phyloP scores from a whole-genome alignment of 2,888 invertebrate genomes.

The Apeira syringaria region DNA sequence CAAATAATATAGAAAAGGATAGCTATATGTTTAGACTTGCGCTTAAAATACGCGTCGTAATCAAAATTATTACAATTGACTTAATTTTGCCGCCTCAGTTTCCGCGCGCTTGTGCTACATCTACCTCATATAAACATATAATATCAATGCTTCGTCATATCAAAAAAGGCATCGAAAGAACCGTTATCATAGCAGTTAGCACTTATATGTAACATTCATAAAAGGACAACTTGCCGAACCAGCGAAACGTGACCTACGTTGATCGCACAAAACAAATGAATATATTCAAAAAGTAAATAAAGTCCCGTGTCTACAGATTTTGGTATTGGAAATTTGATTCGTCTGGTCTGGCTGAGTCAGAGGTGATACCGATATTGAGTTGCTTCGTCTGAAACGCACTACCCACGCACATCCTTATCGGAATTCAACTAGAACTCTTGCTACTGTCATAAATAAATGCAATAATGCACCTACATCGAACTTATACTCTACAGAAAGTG shows the following conservation, averaged over 20 bases:
- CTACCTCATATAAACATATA: no score
- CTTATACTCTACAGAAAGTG: no score
- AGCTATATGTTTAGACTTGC: no score
- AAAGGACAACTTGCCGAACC: constrained; percentile 1
- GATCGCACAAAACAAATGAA: neutral
- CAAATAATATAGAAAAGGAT: no score
- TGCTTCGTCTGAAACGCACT: neutral
- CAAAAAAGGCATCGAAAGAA: neutral
- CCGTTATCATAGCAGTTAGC: constrained; percentile 5
- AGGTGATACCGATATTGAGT: constrained; percentile 1
- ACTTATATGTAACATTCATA: constrained; percentile 2
- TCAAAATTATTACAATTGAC: no score
- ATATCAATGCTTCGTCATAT: no score
- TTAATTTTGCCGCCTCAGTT: no score
- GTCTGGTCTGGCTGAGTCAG: constrained; percentile 5
- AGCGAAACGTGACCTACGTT: constrained; percentile 2
- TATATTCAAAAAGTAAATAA: neutral
- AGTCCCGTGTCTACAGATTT: neutral
- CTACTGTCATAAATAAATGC: no score
- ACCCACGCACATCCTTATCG: constrained; percentile 1
- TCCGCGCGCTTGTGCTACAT: no score
- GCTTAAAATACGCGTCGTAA: no score
- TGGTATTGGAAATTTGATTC: constrained; percentile 4
- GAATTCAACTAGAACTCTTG: no score
- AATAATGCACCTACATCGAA: no score